A percentile compares a stretch with the other conserved stretches of the same genome.
phyloP scores from a whole-genome alignment of 53 echinoderm and acorn worm genomes.

The Crossaster papposus region DNA sequence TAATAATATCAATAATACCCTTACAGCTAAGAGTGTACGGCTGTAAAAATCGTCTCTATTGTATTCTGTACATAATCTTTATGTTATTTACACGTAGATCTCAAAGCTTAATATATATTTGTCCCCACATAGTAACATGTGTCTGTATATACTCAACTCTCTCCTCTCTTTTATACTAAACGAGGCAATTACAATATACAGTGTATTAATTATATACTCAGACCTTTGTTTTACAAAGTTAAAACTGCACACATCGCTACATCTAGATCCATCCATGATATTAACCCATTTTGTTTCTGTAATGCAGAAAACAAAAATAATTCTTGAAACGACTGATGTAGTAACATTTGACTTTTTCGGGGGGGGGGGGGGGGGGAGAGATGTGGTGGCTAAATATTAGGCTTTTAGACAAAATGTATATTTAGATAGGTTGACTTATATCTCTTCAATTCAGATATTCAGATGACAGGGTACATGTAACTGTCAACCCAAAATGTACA shows the following conservation, averaged over 20 bases:
- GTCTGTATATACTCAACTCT: slow-evolving; percentile 23
- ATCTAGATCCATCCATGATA: slow-evolving; percentile 42
- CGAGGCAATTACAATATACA: slow-evolving; percentile 56
- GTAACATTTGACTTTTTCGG: background rate
- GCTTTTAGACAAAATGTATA: background rate
- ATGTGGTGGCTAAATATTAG: background rate
- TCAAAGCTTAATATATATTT: slow-evolving; percentile 53
- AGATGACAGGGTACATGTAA: too few species aligned
- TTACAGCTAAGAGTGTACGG: slow-evolving; percentile 54
- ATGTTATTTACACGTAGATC: slow-evolving; percentile 55
- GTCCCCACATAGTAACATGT: slow-evolving; percentile 47
- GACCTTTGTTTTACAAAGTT: slow-evolving; percentile 37
- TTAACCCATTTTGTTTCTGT: background rate
- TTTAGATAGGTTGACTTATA: background rate
- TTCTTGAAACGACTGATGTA: background rate
- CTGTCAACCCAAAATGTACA: too few species aligned
- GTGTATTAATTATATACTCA: slow-evolving; percentile 53
- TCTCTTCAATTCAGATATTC: too few species aligned
- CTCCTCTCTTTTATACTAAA: slow-evolving; percentile 24
- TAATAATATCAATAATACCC: slow-evolving; percentile 2
- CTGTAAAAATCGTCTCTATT: slow-evolving; percentile 52
- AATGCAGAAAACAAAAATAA: background rate
- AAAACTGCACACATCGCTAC: slow-evolving; percentile 47
- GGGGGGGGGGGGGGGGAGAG: too few species aligned
- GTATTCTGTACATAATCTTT: slow-evolving; percentile 46